Evolutionary conservation across 2,797 vertebrate genomes (phyloP).

Genomic region (Syngnathus acus): DNA sequence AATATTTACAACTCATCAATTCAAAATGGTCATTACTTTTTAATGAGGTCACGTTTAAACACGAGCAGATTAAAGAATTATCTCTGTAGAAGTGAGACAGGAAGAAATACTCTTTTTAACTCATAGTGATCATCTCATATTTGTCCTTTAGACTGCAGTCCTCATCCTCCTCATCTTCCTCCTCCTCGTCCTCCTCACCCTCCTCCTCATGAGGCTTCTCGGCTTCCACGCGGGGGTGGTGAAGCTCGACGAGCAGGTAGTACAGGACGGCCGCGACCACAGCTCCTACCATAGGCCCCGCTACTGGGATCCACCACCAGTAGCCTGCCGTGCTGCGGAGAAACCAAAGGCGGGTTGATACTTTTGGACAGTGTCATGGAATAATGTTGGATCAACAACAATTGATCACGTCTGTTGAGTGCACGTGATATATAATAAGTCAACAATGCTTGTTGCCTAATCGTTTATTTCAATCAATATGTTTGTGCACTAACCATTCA

Average conservation of each 20-base stretch:
- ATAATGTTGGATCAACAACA: conserved; percentile 16
- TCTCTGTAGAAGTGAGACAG: too few relatives aligned
- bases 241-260: conserved; percentile 81
- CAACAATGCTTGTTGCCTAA: background rate
- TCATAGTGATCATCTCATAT: conserved; percentile 82
- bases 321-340: conserved; percentile 76
- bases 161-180: conserved; percentile 66
- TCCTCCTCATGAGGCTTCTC: conserved; percentile 51
- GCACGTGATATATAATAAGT: conserved; percentile 45
- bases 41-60: background rate
- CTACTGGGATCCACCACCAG: conserved; percentile 96
- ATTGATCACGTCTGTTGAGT: conserved; percentile 26
- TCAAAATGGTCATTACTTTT: background rate
- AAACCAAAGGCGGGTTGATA: background rate
- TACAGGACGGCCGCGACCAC: conserved; percentile 78
- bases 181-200: conserved; percentile 58
- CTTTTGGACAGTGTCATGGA: background rate
- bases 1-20: conserved; percentile 48
- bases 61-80: background rate
- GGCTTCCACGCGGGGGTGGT: conserved; percentile 62
- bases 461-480: conserved; percentile 3
- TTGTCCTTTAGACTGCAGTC: conserved; percentile 76
- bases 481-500: background rate
- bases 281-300: conserved; percentile 85
- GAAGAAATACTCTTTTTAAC: conserved; percentile 40